These are phyloP conservation scores for Macrostomum lignano DNA, from an alignment of 1,140 invertebrate genomes.

Conservation along the genomic window DNA sequence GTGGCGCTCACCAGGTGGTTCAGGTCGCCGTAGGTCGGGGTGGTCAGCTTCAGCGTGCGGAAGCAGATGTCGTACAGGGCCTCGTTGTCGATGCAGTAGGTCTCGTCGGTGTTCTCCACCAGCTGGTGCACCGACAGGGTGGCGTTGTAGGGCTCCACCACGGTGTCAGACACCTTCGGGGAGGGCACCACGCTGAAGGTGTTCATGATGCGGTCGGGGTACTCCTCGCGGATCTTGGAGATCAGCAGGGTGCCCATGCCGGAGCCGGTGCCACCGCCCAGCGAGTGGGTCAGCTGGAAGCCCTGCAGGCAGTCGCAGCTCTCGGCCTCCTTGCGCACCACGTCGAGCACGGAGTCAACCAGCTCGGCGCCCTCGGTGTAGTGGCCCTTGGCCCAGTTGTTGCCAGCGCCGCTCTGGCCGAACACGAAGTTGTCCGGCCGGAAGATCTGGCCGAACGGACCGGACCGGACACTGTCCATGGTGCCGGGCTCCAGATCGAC, in stretches of 20 bases:
- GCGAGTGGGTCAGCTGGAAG: conserved; percentile 47
- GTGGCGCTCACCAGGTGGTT: conserved; percentile 34
- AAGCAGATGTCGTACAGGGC: conserved; percentile 72
- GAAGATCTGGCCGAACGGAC: conserved; percentile 22
- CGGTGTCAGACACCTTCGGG: conserved; percentile 26
- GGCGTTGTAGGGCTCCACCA: conserved; percentile 34
- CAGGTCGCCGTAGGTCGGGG: conserved; percentile 34
- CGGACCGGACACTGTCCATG: conserved; percentile 22
- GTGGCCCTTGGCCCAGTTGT: conserved; percentile 65
- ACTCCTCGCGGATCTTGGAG: conserved; percentile 28
- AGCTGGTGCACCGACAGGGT: conserved; percentile 43
- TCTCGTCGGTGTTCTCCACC: conserved; percentile 43
- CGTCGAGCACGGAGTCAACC: conserved; percentile 18
- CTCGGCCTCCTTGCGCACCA: conserved; percentile 19
- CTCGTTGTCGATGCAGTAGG: conserved; percentile 38
- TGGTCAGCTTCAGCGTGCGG: conserved; percentile 51
- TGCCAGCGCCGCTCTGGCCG: conserved; percentile 37
- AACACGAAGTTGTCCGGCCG: conserved; percentile 22
- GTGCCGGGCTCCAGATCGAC: conserved; percentile 35
- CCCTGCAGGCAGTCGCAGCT: conserved; percentile 44
- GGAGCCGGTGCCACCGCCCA: conserved; percentile 49
- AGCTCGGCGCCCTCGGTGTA: conserved; percentile 48
- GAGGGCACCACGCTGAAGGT: conserved; percentile 13
- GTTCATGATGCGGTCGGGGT: conserved; percentile 28
- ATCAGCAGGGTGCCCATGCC: conserved; percentile 51